Percentiles rank a stretch among this genome's conserved stretches.
Evolutionary conservation across 2,888 invertebrate species (phyloP).

Genomic region (Dynastes tityus): DNA sequence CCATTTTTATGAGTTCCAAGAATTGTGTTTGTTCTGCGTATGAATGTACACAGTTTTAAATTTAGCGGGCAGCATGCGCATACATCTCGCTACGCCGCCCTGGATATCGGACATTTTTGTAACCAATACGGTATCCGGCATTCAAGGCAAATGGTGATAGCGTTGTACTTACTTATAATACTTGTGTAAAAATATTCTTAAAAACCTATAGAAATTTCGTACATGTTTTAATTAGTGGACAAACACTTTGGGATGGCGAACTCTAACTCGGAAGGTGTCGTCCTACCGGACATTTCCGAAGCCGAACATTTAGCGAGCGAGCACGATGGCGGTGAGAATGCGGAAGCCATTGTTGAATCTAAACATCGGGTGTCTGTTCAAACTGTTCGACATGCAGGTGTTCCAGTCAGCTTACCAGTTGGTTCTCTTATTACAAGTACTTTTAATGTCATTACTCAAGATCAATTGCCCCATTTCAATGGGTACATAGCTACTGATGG

Average conservation of each 20-base stretch:
- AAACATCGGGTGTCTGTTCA: conserved; percentile 67
- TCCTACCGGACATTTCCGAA: conserved; percentile 82
- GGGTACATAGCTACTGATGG: conserved; percentile 83
- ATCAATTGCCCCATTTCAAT: conserved; percentile 88
- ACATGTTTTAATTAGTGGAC: conserved; percentile 45
- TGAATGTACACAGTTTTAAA: conserved; percentile 54
- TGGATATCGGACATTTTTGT: conserved; percentile 65
- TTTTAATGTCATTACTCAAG: conserved; percentile 89
- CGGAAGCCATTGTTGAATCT: conserved; percentile 68
- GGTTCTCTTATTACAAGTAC: conserved; percentile 87
- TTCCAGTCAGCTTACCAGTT: conserved; percentile 82
- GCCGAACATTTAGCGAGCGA: conserved; percentile 78
- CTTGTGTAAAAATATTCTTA: conserved; percentile 34
- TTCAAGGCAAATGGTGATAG: conserved; percentile 60
- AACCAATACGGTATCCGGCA: conserved; percentile 64
- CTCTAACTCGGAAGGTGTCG: conserved; percentile 78
- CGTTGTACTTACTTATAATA: conserved; percentile 57
- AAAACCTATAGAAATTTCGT: conserved; percentile 33
- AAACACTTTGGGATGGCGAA: conserved; percentile 68
- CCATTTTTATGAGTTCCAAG: too few species aligned
- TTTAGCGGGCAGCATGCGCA: conserved; percentile 65
- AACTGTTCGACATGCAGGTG: conserved; percentile 69
- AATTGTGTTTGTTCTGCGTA: too few species aligned
- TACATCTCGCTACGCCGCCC: conserved; percentile 61
- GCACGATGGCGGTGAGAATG: conserved; percentile 75